Percentiles rank a stretch among this genome's conserved stretches.
These are phyloP conservation scores for Uloborus plumipes DNA, from an alignment of 2,888 invertebrate genomes.

Conservation along the genomic window DNA sequence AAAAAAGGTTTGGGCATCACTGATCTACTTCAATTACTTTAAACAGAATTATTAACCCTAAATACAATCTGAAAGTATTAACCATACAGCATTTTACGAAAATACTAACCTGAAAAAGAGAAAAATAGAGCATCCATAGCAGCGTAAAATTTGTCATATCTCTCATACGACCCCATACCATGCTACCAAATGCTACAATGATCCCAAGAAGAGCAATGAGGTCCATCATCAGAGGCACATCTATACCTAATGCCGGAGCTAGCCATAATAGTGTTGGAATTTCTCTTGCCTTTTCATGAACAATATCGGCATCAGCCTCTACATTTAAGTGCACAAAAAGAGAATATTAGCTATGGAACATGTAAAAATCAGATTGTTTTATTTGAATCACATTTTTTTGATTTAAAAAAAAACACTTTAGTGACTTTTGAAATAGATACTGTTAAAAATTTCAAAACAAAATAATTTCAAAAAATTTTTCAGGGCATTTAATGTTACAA, in stretches of 20 bases:
- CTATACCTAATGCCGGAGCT: conserved; percentile 78
- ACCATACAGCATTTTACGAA: too few species aligned
- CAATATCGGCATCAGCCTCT: conserved; percentile 70
- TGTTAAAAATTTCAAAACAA: too few species aligned
- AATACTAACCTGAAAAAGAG: conserved; percentile 76
- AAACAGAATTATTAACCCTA: too few species aligned
- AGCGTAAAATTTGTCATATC: conserved; percentile 77
- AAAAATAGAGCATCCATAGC: conserved; percentile 81
- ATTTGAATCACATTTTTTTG: too few species aligned
- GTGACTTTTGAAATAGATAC: not conserved
- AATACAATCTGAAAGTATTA: too few species aligned
- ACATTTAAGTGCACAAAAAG: not conserved
- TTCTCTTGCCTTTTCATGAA: conserved; percentile 75
- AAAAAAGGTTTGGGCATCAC: too few species aligned
- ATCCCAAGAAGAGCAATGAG: conserved; percentile 78
- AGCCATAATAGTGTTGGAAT: conserved; percentile 80
- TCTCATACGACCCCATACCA: conserved; percentile 67
- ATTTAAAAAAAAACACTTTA: not conserved
- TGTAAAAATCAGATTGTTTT: too few species aligned
- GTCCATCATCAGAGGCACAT: conserved; percentile 79
- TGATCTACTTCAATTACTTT: too few species aligned
- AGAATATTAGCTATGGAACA: conserved; percentile 62
- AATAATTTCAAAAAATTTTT: too few species aligned
- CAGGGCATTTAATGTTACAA: too few species aligned
- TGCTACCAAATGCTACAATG: conserved; percentile 78